phyloP scores from a whole-genome alignment of 2,113 vertebrate species.

The Sorex araneus region DNA sequence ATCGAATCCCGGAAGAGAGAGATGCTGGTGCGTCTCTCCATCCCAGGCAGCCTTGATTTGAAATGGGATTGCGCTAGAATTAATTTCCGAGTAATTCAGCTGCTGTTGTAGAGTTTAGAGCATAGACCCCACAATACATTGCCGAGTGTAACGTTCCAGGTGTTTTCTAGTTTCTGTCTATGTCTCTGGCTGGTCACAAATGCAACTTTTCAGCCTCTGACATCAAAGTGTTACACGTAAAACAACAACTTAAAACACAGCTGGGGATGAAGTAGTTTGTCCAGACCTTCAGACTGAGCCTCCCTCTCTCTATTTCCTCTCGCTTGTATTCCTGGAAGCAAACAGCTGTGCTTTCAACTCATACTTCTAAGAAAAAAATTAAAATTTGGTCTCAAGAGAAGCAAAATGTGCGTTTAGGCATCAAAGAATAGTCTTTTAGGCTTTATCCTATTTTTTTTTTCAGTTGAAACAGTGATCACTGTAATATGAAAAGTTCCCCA shows the following conservation, averaged over 20 bases:
- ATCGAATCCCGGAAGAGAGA: no score
- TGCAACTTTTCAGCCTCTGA: slow-evolving; percentile 54
- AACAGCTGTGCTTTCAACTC: slow-evolving; percentile 69
- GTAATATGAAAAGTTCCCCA: slow-evolving; percentile 2
- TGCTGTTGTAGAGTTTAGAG: slow-evolving; percentile 6
- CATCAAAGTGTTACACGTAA: slow-evolving; percentile 34
- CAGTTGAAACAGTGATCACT: slow-evolving; percentile 6
- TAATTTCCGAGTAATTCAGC: slow-evolving; percentile 50
- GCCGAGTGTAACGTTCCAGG: not conserved
- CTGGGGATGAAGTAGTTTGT: slow-evolving; percentile 58
- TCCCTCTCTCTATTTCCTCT: slow-evolving; percentile 58
- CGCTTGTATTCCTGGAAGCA: slow-evolving; percentile 71
- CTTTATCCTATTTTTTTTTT: slow-evolving; percentile 37
- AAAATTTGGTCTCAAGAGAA: slow-evolving; percentile 57
- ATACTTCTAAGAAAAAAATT: slow-evolving; percentile 27
- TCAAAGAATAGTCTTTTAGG: not conserved
- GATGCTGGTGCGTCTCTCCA: no score
- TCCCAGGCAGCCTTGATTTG: slow-evolving; percentile 31
- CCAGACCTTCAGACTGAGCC: not conserved
- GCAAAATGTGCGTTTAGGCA: slow-evolving; percentile 42
- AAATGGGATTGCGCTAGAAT: slow-evolving; percentile 37
- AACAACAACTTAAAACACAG: slow-evolving; percentile 75
- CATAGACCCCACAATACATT: slow-evolving; percentile 31
- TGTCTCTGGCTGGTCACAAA: slow-evolving; percentile 37
- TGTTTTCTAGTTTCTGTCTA: slow-evolving; percentile 54